These are phyloP conservation scores for Drosophila baimaii DNA, from an alignment of 1,140 invertebrate species.

Conservation along the genomic window DNA sequence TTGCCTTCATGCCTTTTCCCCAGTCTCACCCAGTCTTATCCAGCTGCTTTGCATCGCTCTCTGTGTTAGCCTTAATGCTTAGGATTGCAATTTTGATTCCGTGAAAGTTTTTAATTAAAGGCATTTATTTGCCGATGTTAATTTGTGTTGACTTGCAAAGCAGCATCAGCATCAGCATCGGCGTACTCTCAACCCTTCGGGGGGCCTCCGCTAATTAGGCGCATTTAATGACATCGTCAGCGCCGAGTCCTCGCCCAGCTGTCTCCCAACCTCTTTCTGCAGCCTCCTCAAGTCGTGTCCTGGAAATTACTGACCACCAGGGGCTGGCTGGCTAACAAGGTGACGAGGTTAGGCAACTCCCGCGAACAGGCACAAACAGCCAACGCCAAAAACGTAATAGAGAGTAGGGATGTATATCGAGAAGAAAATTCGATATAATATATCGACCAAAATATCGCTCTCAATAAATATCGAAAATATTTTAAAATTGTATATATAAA, in stretches of 20 bases:
- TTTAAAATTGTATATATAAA: no score
- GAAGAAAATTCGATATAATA: no score
- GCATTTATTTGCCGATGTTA: conserved; percentile 37
- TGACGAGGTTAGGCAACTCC: conserved; percentile 14
- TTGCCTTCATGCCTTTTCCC: conserved; percentile 17
- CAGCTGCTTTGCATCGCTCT: conserved; percentile 8
- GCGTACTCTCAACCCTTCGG: conserved; percentile 8
- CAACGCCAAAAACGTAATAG: background rate
- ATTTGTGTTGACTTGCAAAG: conserved; percentile 26
- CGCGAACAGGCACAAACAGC: background rate
- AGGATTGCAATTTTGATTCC: conserved; percentile 37
- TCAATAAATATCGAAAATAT: no score
- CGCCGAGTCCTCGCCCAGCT: conserved; percentile 13
- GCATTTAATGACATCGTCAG: conserved; percentile 57
- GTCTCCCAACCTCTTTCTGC: background rate
- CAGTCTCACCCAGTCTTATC: conserved; percentile 10
- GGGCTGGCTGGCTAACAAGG: conserved; percentile 13
- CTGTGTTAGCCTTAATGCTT: conserved; percentile 35
- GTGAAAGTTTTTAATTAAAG: conserved; percentile 50
- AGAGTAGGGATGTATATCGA: no score
- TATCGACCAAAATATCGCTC: no score
- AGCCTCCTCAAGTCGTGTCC: conserved; percentile 25
- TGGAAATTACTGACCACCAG: conserved; percentile 56
- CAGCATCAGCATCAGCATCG: conserved; percentile 26
- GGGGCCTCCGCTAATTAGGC: conserved; percentile 56